These are phyloP conservation scores for Pyrgilauda ruficollis DNA, from an alignment of 2,113 vertebrate species.

Conservation along the genomic window DNA sequence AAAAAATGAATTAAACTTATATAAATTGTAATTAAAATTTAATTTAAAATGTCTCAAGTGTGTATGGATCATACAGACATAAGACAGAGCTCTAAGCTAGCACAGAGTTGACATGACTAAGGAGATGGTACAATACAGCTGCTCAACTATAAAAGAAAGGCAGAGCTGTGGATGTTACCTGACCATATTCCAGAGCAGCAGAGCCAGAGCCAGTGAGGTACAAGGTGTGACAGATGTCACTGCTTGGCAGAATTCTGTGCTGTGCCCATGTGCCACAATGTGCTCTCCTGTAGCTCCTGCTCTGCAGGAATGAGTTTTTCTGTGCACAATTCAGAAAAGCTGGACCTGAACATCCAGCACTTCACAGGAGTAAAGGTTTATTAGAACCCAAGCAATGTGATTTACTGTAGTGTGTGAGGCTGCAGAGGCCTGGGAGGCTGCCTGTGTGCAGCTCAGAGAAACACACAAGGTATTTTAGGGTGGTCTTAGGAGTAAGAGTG, in stretches of 20 bases:
- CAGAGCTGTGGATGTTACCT: background rate
- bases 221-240: background rate
- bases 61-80: background rate
- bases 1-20: background rate
- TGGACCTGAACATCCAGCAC: background rate
- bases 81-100: background rate
- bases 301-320: background rate
- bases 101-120: background rate
- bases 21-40: background rate
- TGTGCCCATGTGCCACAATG: fast-evolving
- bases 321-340: background rate
- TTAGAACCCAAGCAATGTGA: background rate
- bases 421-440: background rate
- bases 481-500: background rate
- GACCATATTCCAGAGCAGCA: background rate
- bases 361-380: background rate
- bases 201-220: background rate
- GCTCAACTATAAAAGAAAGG: background rate
- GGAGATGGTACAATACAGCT: background rate
- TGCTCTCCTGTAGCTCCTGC: background rate
- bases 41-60: background rate
- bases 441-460: background rate
- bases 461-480: background rate
- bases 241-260: background rate
- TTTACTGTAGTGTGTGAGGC: background rate